Evolutionary conservation across 2,113 vertebrate genomes (phyloP), one percentile per base, ranked within the genome.

Genomic region (Nansenia antarctica): DNA sequence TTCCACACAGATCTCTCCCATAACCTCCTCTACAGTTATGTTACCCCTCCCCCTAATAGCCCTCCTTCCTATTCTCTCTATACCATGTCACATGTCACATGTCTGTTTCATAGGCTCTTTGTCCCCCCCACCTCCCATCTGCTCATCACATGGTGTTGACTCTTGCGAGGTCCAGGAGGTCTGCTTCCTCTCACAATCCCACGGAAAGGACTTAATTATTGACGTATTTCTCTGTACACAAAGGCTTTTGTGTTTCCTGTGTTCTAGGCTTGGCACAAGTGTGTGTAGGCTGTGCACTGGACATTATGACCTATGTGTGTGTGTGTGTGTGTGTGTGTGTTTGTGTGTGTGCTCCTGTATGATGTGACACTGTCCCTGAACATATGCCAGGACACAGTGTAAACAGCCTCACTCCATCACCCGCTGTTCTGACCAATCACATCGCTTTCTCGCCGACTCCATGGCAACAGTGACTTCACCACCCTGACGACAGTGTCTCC

Each of bases 391-490:
- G 37, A 42, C 57, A 45, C 34, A 55, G 45, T 31, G 65, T 86
- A 85, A 88, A 89, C 84, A 82, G 73, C 59, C 75, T 74, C 69
- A 65, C 74, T 75, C 70, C 74, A 60, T 84, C 80, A 86, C 68
- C 24, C 5, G 53, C 72, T 59, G 29, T 20, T n/a, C n/a, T 24
- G 0, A 45, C 86, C 87, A 87, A 86, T 87, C 73, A 12, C 67
- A 2, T 73, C 57, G 27, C 20, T 0, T 1, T 24, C 61, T 34
- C 31, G 39, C 42, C 52, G 68, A 88, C 76, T 79, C 88, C 70
- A 80, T 86, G 87, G 81, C 82, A 84, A 90, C 90, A 62, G 80
- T 90, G 87, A 88, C 90, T 86, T 90, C 90, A 88, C 70, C 71
- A 69, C 82, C 85, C 80, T 84, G 78, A 88, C 82, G 65, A 83